Conservation (phyloP, 2,113 vertebrate genomes). For the Ceyx cyanopectus region DNA sequence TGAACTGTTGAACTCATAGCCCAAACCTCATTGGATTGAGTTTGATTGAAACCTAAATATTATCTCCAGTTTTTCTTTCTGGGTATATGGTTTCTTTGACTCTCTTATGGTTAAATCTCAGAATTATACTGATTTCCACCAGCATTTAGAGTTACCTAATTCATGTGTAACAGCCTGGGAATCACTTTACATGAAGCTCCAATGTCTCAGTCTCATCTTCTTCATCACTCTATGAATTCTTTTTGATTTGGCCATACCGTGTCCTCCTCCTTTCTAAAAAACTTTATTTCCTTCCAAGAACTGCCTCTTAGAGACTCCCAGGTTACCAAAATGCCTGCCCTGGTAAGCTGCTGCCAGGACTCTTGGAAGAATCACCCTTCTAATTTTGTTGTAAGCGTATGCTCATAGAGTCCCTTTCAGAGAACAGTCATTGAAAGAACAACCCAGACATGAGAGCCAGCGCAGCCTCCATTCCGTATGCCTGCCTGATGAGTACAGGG, state of each 20-base stretch:
- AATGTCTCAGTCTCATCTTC: neutral
- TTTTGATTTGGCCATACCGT: neutral
- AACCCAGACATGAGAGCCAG: accelerated
- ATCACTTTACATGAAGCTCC: neutral
- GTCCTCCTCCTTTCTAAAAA: neutral
- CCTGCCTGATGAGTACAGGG: neutral
- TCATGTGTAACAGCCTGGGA: neutral
- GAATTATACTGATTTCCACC: neutral
- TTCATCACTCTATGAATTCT: neutral
- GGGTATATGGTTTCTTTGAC: neutral
- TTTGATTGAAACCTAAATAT: neutral
- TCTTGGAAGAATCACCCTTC: neutral
- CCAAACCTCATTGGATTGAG: neutral
- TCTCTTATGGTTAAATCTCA: neutral
- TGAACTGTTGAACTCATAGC: neutral
- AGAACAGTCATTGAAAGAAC: neutral
- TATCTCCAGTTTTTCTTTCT: neutral
- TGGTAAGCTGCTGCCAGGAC: neutral
- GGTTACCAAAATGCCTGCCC: neutral
- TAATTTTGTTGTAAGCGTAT: neutral
- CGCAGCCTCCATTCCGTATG: accelerated
- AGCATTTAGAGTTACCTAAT: neutral
- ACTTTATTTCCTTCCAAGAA: neutral
- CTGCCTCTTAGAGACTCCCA: neutral
- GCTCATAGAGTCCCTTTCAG: neutral